These are phyloP conservation scores for Kradibia gibbosae DNA, from an alignment of 1,140 invertebrate genomes.

Conservation along the genomic window DNA sequence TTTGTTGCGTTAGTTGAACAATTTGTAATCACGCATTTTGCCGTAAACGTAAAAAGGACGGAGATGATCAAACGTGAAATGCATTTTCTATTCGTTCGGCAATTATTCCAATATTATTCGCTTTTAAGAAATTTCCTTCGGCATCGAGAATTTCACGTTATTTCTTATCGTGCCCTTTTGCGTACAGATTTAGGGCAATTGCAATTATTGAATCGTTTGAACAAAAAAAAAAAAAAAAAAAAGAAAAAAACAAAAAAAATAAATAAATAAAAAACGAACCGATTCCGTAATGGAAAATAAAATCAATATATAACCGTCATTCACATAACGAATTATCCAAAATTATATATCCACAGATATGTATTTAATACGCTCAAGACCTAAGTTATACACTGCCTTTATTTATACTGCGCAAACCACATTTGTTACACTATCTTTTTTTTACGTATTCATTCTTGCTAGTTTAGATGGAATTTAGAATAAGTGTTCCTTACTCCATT, in stretches of 20 bases:
- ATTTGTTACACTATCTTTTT: neutral
- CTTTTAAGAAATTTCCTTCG: conserved; percentile 4
- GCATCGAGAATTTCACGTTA: neutral
- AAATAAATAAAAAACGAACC: too few relatives aligned
- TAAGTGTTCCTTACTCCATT: too few relatives aligned
- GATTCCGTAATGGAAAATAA: too few relatives aligned
- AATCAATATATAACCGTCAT: too few relatives aligned
- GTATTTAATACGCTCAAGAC: neutral
- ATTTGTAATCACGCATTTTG: conserved; percentile 30
- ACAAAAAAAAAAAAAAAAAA: too few relatives aligned
- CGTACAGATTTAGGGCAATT: neutral
- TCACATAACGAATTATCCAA: neutral
- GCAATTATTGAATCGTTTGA: too few relatives aligned
- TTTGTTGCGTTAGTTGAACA: conserved; percentile 15
- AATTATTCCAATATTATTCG: conserved; percentile 14
- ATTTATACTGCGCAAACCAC: neutral
- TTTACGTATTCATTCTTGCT: too few relatives aligned
- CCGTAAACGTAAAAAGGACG: conserved; percentile 44
- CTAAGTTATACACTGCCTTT: too few relatives aligned
- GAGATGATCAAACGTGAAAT: conserved; percentile 44
- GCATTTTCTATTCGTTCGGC: conserved; percentile 13
- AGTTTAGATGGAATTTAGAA: too few relatives aligned
- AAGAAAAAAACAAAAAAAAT: too few relatives aligned
- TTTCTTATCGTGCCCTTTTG: neutral
- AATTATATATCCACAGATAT: neutral